phyloP scores from a whole-genome alignment of 2,113 vertebrate genomes.

The Plecotus auritus region DNA sequence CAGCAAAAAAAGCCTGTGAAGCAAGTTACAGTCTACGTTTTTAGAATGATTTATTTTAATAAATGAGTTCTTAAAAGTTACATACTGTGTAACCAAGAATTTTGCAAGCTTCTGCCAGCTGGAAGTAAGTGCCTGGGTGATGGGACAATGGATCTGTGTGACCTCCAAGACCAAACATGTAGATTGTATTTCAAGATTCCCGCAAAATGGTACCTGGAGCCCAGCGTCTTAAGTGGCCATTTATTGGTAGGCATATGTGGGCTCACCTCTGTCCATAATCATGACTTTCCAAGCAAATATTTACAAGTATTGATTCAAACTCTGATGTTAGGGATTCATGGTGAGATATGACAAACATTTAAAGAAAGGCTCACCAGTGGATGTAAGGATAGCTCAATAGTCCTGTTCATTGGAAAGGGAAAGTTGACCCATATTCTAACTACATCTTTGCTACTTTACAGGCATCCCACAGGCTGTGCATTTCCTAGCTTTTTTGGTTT shows the following conservation, averaged over 20 bases:
- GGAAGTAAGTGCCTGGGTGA: not conserved
- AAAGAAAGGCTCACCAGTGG: not conserved
- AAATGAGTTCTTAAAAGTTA: not conserved
- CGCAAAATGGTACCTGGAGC: not conserved
- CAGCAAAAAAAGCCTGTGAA: not conserved
- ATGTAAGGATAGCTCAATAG: not conserved
- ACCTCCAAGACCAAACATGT: not conserved
- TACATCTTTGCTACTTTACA: not conserved
- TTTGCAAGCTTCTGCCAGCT: not conserved
- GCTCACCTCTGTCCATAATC: not conserved
- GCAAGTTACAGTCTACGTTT: not conserved
- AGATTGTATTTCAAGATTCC: not conserved
- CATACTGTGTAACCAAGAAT: not conserved
- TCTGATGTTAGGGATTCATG: not conserved
- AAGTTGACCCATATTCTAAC: not conserved
- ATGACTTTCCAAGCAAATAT: conserved; percentile 43
- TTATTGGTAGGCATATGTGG: not conserved
- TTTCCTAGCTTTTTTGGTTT: conserved; percentile 9
- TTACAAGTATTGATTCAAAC: conserved; percentile 26
- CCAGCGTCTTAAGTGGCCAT: not conserved
- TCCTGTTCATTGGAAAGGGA: not conserved
- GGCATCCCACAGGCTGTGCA: not conserved
- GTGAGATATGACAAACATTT: not conserved
- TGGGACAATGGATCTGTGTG: not conserved
- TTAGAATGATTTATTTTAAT: not conserved